Evolutionary conservation across 64 coral and sea anemone genomes (phyloP), one percentile per base, ranked within the genome.

Genomic region (Montipora cactus): DNA sequence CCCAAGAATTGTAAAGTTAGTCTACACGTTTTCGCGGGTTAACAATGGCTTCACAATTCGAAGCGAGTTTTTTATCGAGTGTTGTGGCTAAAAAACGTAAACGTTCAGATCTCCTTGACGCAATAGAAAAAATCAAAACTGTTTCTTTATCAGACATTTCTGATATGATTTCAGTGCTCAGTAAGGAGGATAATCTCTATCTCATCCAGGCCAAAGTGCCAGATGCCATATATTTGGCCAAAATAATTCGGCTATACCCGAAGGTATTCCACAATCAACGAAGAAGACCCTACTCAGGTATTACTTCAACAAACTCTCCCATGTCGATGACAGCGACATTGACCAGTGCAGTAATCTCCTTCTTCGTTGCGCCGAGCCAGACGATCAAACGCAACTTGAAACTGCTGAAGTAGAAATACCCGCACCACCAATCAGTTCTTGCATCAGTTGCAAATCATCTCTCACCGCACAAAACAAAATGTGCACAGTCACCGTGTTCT

Each of bases 391-490:
- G 20, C 20, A 21, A 20, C 8, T 4, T 23, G 16, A 73, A 3
- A 37, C 12, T 47, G 8, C 28, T 11, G 21, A n/a, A 67, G n/a
- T 87, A 44, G 25, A 74, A 51, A 75, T 89, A 8, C 70, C 51
- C 37, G 68, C 74, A 9, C 74, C 87, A 52, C 87, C 74, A 5
- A 61, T 74, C 15, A 7, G 7, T 3, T 53, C 51, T 53, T 89
- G 72, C 53, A 15, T 77, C 3, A 89, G 77, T 1, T 89, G 87
- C 46, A 44, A 49, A n/a, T 47, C 2, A 1, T 6, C 18, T 15
- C 87, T 78, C 4, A 18, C 9, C 9, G 12, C 57, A 44, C 87
- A 89, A 46, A 89, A 89, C 25, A 76, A 89, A 53, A 69, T 74
- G 11, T 52, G 48, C 50, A 51, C 71, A 76, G 19, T 89, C 7